Percentiles rank a stretch among this genome's conserved stretches.
phyloP scores from a whole-genome alignment of 2,797 vertebrate genomes.

The Somateria mollissima region DNA sequence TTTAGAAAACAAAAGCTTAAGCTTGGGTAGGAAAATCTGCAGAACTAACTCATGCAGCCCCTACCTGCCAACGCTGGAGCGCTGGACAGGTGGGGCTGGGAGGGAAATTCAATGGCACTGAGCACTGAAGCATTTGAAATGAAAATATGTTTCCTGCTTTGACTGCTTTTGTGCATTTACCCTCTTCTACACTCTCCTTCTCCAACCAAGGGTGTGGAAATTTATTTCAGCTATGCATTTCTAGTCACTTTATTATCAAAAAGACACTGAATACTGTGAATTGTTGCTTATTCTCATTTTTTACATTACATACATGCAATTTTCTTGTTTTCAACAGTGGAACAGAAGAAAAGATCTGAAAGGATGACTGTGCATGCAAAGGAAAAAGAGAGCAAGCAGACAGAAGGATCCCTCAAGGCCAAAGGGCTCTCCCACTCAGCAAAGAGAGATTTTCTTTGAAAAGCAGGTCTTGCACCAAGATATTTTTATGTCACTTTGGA shows the following conservation, averaged over 20 bases:
- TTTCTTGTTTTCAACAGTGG: constrained; percentile 27
- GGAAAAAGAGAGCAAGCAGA: not conserved
- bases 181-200: not conserved
- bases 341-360: constrained; percentile 4
- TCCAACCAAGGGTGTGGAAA: not conserved
- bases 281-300: constrained; percentile 37
- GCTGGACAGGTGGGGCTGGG: not conserved
- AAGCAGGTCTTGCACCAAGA: constrained; percentile 35
- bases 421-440: not conserved
- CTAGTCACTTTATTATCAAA: constrained; percentile 10
- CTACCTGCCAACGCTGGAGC: not conserved
- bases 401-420: constrained; percentile 27
- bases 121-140: not conserved
- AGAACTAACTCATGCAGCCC: not conserved
- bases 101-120: not conserved
- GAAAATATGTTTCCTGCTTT: not conserved
- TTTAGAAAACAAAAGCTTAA: not conserved
- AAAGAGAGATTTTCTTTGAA: constrained; percentile 32
- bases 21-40: not conserved
- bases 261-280: not conserved
- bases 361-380: not conserved
- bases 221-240: not conserved
- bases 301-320: constrained; percentile 9
- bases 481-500: constrained; percentile 37
- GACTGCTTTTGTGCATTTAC: not conserved